Evolutionary conservation across 2,888 invertebrate genomes (phyloP).

Genomic region (Dascillus cervinus): DNA sequence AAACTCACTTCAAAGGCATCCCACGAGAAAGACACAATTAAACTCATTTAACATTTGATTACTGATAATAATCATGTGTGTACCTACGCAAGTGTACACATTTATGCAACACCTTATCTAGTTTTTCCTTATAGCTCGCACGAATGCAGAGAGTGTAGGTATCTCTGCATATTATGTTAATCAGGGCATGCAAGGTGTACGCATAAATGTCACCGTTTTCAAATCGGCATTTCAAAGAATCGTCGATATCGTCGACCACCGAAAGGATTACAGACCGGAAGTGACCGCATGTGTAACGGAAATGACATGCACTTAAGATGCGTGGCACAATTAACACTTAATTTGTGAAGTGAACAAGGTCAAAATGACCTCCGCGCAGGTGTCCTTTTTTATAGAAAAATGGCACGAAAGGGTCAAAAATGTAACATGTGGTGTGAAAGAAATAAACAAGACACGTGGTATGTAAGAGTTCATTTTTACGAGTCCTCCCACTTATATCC

Average conservation of each 20-base stretch:
- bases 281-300: conserved; percentile 18
- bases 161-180: too few relatives aligned
- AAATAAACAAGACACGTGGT: conserved; percentile 24
- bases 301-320: conserved; percentile 8
- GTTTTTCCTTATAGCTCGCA: too few relatives aligned
- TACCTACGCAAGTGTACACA: too few relatives aligned
- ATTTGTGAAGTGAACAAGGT: conserved; percentile 13
- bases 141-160: too few relatives aligned
- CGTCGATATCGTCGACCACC: too few relatives aligned
- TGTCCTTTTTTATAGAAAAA: conserved; percentile 5
- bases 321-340: conserved; percentile 7
- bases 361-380: conserved; percentile 4
- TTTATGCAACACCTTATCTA: too few relatives aligned
- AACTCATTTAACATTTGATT: too few relatives aligned
- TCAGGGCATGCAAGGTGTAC: too few relatives aligned
- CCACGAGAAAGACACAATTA: conserved; percentile 12
- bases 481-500: conserved; percentile 33
- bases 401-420: conserved; percentile 5
- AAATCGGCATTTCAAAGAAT: too few relatives aligned
- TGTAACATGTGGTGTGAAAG: conserved; percentile 11
- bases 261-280: conserved; percentile 14
- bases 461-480: conserved; percentile 30
- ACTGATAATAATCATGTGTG: too few relatives aligned
- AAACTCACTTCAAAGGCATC: too few relatives aligned
- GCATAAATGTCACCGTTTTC: too few relatives aligned